Evolutionary conservation across 2,888 invertebrate species (phyloP).

Genomic region (Harpalus rufipes): DNA sequence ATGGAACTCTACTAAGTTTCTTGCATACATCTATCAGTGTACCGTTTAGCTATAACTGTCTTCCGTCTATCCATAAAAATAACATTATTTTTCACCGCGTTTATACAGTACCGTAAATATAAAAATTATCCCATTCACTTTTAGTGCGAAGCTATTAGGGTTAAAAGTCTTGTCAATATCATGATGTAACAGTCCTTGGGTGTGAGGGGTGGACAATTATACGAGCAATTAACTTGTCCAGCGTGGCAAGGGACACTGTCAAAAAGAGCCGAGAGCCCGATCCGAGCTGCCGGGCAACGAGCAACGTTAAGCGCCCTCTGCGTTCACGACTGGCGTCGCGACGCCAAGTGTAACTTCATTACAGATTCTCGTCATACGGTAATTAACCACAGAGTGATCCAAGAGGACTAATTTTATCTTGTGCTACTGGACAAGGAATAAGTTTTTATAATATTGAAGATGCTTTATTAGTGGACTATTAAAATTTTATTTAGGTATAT

Average conservation of each 20-base stretch:
- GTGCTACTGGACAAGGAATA: constrained; percentile 4
- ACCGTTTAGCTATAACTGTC: too few species aligned
- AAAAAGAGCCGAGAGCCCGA: constrained; percentile 16
- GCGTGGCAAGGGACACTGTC: constrained; percentile 61
- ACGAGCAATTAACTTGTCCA: constrained; percentile 63
- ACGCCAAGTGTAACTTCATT: constrained; percentile 57
- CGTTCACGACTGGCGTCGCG: constrained; percentile 19
- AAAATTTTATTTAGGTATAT: background rate
- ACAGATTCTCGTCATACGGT: constrained; percentile 64
- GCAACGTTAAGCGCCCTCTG: background rate
- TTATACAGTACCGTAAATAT: too few species aligned
- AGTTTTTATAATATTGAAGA: background rate
- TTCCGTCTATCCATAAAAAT: too few species aligned
- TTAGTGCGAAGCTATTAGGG: background rate
- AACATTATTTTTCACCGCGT: too few species aligned
- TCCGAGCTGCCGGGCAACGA: too few species aligned
- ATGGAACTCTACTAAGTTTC: too few species aligned
- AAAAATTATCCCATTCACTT: too few species aligned
- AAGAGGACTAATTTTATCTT: constrained; percentile 41
- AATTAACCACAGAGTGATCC: constrained; percentile 60
- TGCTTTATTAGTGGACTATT: background rate
- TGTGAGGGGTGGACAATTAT: constrained; percentile 51
- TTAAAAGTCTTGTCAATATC: background rate
- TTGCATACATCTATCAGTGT: too few species aligned
- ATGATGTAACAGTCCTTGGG: background rate